phyloP scores from a whole-genome alignment of 2,888 invertebrate genomes.

The Diabrotica balteata region DNA sequence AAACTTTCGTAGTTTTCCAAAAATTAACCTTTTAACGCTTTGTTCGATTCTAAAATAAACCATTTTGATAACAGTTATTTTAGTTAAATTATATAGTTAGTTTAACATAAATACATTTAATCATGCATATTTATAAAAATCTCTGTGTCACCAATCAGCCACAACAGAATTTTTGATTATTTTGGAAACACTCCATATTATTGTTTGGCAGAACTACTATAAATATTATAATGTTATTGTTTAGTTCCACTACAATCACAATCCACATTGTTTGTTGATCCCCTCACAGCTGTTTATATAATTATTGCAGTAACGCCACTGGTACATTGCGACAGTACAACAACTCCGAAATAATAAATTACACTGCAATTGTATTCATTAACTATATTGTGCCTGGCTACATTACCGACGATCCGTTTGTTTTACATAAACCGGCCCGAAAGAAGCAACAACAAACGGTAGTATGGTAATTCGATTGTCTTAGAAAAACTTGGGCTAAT shows the following conservation, averaged over 20 bases:
- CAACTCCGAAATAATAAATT: constrained; percentile 51
- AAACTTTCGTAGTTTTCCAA: too few species aligned
- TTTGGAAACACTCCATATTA: too few species aligned
- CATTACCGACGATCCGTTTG: constrained; percentile 31
- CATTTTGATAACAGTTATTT: too few species aligned
- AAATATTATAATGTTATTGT: background rate
- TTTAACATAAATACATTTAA: too few species aligned
- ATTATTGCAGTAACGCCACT: constrained; percentile 10
- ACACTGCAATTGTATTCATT: constrained; percentile 52
- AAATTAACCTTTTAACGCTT: too few species aligned
- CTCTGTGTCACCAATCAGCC: too few species aligned
- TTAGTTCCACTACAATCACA: background rate
- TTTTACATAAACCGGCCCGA: constrained; percentile 27
- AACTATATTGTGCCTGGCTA: constrained; percentile 35
- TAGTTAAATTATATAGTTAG: too few species aligned
- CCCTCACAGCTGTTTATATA: too few species aligned
- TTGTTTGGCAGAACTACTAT: too few species aligned
- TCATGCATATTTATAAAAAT: too few species aligned
- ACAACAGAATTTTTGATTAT: too few species aligned
- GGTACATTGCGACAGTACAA: constrained; percentile 48
- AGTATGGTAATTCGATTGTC: constrained; percentile 25
- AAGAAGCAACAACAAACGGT: constrained; percentile 26
- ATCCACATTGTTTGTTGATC: background rate
- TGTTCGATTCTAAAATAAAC: too few species aligned
- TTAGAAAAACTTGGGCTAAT: constrained; percentile 12